Conservation (phyloP, 2,797 vertebrate species). For the Malacoraja senta region DNA sequence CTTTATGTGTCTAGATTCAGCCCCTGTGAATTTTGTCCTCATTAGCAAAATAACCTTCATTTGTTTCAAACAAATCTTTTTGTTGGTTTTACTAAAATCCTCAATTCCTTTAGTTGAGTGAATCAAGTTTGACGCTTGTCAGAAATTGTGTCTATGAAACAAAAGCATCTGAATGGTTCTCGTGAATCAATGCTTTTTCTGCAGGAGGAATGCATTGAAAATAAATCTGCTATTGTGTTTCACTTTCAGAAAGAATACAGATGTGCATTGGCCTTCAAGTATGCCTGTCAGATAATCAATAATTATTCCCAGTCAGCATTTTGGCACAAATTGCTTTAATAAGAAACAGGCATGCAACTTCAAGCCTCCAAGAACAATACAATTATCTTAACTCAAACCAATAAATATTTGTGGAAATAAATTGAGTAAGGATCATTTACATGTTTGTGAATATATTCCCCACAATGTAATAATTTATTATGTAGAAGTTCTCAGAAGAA, state of each 20-base stretch:
- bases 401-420: conserved; percentile 6
- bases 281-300: background rate
- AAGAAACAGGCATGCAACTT: background rate
- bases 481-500: background rate
- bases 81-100: background rate
- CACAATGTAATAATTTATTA: background rate
- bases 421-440: too few relatives aligned
- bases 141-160: background rate
- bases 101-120: background rate
- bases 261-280: background rate
- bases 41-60: background rate
- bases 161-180: background rate
- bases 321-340: conserved; percentile 26
- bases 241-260: conserved; percentile 7
- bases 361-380: background rate
- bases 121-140: background rate
- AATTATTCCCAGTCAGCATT: background rate
- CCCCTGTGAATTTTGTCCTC: background rate
- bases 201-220: background rate
- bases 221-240: conserved; percentile 19
- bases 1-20: too few relatives aligned
- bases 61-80: background rate
- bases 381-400: conserved; percentile 1
- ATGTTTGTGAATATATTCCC: conserved; percentile 7
- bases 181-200: background rate